Evolutionary conservation across 2,797 vertebrate genomes (phyloP).

Genomic region (Muscicapa comitata): DNA sequence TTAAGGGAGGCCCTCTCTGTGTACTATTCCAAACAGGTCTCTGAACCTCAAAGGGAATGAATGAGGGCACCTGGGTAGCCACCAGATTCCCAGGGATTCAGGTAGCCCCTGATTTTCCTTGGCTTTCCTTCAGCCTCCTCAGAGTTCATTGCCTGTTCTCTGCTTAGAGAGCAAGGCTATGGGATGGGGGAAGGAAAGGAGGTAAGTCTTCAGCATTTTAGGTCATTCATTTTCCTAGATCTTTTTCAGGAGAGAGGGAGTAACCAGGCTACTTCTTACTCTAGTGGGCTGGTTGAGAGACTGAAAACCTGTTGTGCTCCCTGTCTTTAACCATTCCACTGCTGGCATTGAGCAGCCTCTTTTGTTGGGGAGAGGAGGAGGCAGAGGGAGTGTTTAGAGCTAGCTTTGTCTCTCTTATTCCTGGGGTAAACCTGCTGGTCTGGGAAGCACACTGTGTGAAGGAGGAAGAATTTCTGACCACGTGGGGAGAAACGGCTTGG

Average conservation of each 20-base stretch:
- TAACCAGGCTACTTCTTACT: constrained; percentile 21
- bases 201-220: constrained; percentile 50
- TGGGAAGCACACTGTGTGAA: constrained; percentile 5
- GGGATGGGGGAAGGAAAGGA: constrained; percentile 61
- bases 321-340: constrained; percentile 56
- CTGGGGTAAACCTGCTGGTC: constrained; percentile 37
- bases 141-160: constrained; percentile 51
- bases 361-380: constrained; percentile 8
- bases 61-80: constrained; percentile 62
- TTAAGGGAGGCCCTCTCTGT: constrained; percentile 46
- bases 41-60: constrained; percentile 59
- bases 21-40: constrained; percentile 60
- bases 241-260: constrained; percentile 49
- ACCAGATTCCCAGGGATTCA: constrained; percentile 62
- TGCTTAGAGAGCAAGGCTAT: constrained; percentile 52
- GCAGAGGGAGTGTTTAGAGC: constrained; percentile 39
- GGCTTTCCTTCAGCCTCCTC: constrained; percentile 61
- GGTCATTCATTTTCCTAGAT: constrained; percentile 36
- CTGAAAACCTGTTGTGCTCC: constrained; percentile 6
- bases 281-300: constrained; percentile 24
- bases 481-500: neutral
- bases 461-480: constrained; percentile 43
- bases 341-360: constrained; percentile 19
- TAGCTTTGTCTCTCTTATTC: constrained; percentile 39
- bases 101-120: constrained; percentile 59